phyloP scores from a whole-genome alignment of 2,797 vertebrate species.

The Microcaecilia unicolor region DNA sequence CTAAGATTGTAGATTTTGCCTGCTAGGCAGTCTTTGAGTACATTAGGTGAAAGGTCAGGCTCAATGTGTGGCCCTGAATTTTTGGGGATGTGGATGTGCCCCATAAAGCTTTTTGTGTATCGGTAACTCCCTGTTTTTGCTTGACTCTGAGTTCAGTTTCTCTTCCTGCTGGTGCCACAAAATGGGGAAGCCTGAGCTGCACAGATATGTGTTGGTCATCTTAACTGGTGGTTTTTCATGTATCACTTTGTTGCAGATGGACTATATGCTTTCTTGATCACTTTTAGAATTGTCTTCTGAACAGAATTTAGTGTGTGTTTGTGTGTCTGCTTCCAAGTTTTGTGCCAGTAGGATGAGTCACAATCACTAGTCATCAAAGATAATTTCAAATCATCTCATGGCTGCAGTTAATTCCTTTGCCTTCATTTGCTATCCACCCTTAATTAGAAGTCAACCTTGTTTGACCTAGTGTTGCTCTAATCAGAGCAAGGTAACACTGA shows the following conservation, averaged over 20 bases:
- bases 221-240: constrained; percentile 6
- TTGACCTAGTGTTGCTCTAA: constrained; percentile 17
- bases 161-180: neutral
- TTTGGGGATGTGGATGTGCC: no score
- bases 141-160: neutral
- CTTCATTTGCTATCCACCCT: constrained; percentile 28
- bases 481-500: constrained; percentile 31
- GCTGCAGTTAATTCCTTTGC: no score
- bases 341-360: constrained; percentile 39
- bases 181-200: no score
- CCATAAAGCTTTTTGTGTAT: no score
- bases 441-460: constrained; percentile 13
- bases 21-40: no score
- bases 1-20: no score
- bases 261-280: constrained; percentile 23
- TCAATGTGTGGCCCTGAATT: no score
- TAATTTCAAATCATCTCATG: constrained; percentile 31
- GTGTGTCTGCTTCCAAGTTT: constrained; percentile 23
- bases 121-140: neutral
- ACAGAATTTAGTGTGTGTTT: constrained; percentile 16
- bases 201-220: no score
- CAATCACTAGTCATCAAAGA: constrained; percentile 26
- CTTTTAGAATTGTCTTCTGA: constrained; percentile 21
- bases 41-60: no score
- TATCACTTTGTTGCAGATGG: constrained; percentile 11